phyloP scores from a whole-genome alignment of 2,797 vertebrate species.

The Gobio occitaniae region DNA sequence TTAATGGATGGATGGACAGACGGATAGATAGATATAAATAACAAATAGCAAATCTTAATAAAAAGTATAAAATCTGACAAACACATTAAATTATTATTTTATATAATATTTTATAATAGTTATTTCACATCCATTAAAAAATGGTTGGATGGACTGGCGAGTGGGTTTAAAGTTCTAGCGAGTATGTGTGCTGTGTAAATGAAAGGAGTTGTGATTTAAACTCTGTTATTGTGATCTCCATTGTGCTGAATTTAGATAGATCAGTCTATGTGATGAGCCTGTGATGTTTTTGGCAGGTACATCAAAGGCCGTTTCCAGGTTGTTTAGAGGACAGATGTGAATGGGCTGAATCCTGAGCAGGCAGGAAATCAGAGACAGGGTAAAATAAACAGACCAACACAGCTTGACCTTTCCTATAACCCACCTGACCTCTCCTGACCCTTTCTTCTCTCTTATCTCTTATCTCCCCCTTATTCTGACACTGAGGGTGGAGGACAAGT shows the following conservation, averaged over 20 bases:
- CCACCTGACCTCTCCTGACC: slow-evolving; percentile 75
- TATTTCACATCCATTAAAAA: no score
- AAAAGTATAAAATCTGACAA: background rate
- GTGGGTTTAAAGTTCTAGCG: background rate
- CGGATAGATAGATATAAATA: background rate
- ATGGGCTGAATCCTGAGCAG: slow-evolving; percentile 57
- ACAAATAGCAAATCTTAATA: background rate
- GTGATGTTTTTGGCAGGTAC: slow-evolving; percentile 41
- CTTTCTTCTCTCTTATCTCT: slow-evolving; percentile 77
- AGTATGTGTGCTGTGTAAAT: background rate
- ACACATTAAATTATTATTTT: no score
- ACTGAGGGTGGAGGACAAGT: slow-evolving; percentile 74
- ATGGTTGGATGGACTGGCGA: background rate
- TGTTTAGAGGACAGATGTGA: slow-evolving; percentile 45
- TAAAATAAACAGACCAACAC: slow-evolving; percentile 81
- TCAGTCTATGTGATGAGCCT: slow-evolving; percentile 6
- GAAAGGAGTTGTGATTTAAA: slow-evolving; percentile 11
- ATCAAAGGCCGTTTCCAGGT: slow-evolving; percentile 45
- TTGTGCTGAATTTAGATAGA: slow-evolving; percentile 23
- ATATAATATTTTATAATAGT: no score
- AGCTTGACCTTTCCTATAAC: slow-evolving; percentile 69
- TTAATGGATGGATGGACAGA: rapidly evolving
- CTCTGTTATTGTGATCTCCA: background rate
- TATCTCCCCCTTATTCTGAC: slow-evolving; percentile 78
- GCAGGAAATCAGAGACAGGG: slow-evolving; percentile 82